Evolutionary conservation across 1,140 invertebrate genomes (phyloP).

Genomic region (Leptopilina clavipes): DNA sequence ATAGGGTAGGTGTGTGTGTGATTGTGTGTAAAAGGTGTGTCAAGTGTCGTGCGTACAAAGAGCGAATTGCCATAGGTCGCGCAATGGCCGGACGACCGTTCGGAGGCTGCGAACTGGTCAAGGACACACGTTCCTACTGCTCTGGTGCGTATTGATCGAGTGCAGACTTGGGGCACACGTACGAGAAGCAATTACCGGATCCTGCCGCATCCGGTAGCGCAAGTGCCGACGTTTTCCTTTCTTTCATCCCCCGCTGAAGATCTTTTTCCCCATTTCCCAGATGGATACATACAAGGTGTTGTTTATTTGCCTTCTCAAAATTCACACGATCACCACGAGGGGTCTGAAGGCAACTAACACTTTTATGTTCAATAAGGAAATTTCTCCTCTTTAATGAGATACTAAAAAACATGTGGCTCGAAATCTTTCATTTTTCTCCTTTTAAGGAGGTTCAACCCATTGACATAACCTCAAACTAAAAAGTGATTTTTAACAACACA

Average conservation of each 20-base stretch:
- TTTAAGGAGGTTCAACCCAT: no score
- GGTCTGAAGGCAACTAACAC: neutral
- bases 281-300: neutral
- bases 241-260: no score
- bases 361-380: no score
- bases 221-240: neutral
- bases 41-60: constrained; percentile 12
- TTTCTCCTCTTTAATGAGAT: no score
- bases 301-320: neutral
- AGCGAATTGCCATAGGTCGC: constrained; percentile 61
- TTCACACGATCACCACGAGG: neutral
- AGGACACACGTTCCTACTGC: constrained; percentile 61
- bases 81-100: constrained; percentile 46
- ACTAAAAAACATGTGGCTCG: no score
- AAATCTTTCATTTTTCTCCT: no score
- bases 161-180: constrained; percentile 56
- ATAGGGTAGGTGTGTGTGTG: neutral
- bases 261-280: neutral
- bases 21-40: constrained; percentile 4
- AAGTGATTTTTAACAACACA: no score
- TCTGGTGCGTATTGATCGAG: constrained; percentile 70
- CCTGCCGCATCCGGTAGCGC: constrained; percentile 8
- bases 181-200: constrained; percentile 44
- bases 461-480: no score
- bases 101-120: constrained; percentile 67